A percentile compares a stretch with the other conserved stretches of the same genome.
Evolutionary conservation across 2,113 vertebrate genomes (phyloP).

Genomic region (Paedocypris sp.): DNA sequence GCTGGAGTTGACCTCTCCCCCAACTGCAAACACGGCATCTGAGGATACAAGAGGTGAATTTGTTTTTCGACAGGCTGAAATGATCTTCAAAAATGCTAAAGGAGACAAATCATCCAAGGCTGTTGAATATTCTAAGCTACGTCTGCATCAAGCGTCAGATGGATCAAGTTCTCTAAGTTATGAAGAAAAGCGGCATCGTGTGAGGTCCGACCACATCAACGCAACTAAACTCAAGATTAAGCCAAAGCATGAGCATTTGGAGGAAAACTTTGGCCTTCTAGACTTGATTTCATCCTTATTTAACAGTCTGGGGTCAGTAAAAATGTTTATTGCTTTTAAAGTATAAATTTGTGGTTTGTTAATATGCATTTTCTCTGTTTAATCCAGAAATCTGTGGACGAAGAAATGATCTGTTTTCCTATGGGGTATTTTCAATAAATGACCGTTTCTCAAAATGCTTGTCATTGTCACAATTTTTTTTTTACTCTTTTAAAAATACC

Average conservation of each 20-base stretch:
- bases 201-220: neutral
- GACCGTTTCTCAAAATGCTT: no score
- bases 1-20: neutral
- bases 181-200: constrained; percentile 36
- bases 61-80: neutral
- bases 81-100: neutral
- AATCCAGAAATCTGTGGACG: no score
- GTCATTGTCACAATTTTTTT: no score
- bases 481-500: no score
- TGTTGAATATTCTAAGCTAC: constrained; percentile 33
- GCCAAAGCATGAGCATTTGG: neutral
- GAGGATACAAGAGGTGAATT: neutral
- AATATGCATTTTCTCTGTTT: neutral
- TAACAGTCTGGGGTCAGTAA: constrained; percentile 39
- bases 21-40: neutral
- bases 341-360: neutral
- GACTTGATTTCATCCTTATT: constrained; percentile 33
- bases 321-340: neutral
- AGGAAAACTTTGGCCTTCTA: neutral
- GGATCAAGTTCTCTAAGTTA: constrained; percentile 41
- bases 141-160: constrained; percentile 33
- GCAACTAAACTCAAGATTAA: neutral
- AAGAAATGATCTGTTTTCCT: no score
- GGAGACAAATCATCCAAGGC: neutral
- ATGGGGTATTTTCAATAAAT: no score